phyloP scores from a whole-genome alignment of 2,888 invertebrate genomes.

The Pristionchus mayeri region DNA sequence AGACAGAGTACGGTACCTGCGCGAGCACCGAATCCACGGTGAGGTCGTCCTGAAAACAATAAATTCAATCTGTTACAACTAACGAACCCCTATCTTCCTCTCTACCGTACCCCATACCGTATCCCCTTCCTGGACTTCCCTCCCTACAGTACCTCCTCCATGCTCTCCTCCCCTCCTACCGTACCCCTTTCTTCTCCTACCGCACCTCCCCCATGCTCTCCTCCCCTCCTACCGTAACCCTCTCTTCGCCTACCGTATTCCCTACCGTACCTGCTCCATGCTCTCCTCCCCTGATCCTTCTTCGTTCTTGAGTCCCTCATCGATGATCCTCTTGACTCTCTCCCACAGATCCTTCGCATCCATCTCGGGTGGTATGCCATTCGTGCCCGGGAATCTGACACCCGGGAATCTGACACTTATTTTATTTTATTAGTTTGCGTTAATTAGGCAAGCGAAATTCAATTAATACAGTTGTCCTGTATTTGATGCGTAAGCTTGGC shows the following conservation, averaged over 20 bases:
- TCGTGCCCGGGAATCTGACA: slow-evolving; percentile 71
- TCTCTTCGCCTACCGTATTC: neutral
- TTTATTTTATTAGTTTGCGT: no score
- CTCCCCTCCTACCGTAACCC: no score
- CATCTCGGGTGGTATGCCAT: slow-evolving; percentile 66
- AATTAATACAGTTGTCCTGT: no score
- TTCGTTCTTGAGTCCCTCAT: slow-evolving; percentile 49
- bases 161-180: neutral
- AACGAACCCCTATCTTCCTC: no score
- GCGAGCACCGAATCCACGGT: slow-evolving; percentile 52
- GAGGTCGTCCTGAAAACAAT: slow-evolving; percentile 12
- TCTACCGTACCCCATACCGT: neutral
- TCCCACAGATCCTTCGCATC: slow-evolving; percentile 65
- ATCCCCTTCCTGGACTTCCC: neutral
- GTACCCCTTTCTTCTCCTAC: neutral
- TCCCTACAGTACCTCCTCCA: neutral
- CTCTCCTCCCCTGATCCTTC: neutral
- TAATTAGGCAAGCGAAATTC: no score
- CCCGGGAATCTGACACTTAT: no score
- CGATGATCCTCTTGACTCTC: slow-evolving; percentile 58
- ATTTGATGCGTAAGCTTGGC: no score
- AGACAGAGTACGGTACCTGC: slow-evolving; percentile 36
- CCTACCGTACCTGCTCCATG: slow-evolving; percentile 26
- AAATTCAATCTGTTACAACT: neutral
- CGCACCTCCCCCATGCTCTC: neutral